These are phyloP conservation scores for Bursaphelenchus okinawaensis DNA, from an alignment of 2,888 invertebrate species.

Conservation along the genomic window DNA sequence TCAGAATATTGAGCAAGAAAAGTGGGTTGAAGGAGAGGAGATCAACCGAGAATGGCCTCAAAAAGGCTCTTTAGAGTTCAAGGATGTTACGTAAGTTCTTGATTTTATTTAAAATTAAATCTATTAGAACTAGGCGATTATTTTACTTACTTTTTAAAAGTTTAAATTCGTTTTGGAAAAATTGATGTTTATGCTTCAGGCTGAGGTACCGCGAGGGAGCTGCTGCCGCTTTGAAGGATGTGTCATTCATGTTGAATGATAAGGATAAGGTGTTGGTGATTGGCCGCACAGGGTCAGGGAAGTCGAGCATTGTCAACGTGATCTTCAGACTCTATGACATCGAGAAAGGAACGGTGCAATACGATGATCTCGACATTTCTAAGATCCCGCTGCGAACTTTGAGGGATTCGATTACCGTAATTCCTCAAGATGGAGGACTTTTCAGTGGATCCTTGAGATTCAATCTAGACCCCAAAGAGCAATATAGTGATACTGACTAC, in stretches of 20 bases:
- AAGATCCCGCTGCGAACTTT: conserved; percentile 61
- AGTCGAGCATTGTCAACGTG: conserved; percentile 65
- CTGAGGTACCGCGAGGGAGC: conserved; percentile 62
- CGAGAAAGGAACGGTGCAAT: conserved; percentile 45
- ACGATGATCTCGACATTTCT: conserved; percentile 47
- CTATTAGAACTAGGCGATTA: too few relatives aligned
- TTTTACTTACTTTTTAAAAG: too few relatives aligned
- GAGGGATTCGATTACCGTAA: conserved; percentile 60
- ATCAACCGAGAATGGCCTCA: conserved; percentile 61
- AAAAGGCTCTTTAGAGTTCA: conserved; percentile 62
- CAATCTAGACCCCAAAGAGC: conserved; percentile 83
- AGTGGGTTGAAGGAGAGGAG: conserved; percentile 30
- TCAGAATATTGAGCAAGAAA: conserved; percentile 47
- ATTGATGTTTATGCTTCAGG: conserved; percentile 24
- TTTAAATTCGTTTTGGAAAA: neutral
- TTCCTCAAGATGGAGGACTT: conserved; percentile 66
- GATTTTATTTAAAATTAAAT: conserved; percentile 2
- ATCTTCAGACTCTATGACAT: conserved; percentile 66
- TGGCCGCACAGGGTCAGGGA: conserved; percentile 64
- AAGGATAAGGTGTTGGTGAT: conserved; percentile 66
- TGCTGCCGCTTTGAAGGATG: conserved; percentile 63
- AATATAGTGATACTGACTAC: conserved; percentile 73
- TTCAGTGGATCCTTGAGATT: conserved; percentile 68
- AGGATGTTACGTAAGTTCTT: conserved; percentile 59
- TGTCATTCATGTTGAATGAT: conserved; percentile 63